These are phyloP conservation scores for Nylanderia fulva DNA, from an alignment of 1,140 invertebrate genomes.

Conservation along the genomic window DNA sequence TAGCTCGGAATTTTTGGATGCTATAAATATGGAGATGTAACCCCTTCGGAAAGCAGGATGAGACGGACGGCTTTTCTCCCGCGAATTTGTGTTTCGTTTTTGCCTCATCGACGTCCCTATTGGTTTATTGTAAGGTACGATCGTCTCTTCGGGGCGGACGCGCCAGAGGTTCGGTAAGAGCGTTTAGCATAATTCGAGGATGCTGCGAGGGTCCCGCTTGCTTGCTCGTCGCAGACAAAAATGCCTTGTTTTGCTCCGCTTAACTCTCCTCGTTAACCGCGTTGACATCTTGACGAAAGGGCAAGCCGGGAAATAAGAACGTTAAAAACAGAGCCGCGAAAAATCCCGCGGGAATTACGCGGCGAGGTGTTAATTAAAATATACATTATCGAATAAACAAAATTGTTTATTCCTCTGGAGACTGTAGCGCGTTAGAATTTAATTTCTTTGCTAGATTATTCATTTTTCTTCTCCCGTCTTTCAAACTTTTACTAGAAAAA, in stretches of 20 bases:
- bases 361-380: slow-evolving; percentile 20
- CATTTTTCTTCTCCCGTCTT: neutral
- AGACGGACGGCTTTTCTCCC: slow-evolving; percentile 1
- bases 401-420: slow-evolving; percentile 6
- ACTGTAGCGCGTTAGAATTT: neutral
- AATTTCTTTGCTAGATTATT: neutral
- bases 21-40: slow-evolving; percentile 8
- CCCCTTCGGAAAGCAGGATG: slow-evolving; percentile 5
- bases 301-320: slow-evolving; percentile 74
- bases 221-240: slow-evolving; percentile 73
- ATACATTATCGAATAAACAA: neutral
- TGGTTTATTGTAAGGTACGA: slow-evolving; percentile 40
- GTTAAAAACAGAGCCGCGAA: slow-evolving; percentile 38
- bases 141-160: slow-evolving; percentile 38
- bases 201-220: slow-evolving; percentile 65
- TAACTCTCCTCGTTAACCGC: slow-evolving; percentile 81
- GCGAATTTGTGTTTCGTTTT: slow-evolving; percentile 54
- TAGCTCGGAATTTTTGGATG: neutral
- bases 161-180: slow-evolving; percentile 69
- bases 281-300: slow-evolving; percentile 84
- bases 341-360: slow-evolving; percentile 28
- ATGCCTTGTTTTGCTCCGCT: slow-evolving; percentile 77
- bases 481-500: neutral
- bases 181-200: slow-evolving; percentile 82
- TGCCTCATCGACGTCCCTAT: slow-evolving; percentile 15